phyloP scores from a whole-genome alignment of 2,888 invertebrate genomes.

The Nudaria mundana region DNA sequence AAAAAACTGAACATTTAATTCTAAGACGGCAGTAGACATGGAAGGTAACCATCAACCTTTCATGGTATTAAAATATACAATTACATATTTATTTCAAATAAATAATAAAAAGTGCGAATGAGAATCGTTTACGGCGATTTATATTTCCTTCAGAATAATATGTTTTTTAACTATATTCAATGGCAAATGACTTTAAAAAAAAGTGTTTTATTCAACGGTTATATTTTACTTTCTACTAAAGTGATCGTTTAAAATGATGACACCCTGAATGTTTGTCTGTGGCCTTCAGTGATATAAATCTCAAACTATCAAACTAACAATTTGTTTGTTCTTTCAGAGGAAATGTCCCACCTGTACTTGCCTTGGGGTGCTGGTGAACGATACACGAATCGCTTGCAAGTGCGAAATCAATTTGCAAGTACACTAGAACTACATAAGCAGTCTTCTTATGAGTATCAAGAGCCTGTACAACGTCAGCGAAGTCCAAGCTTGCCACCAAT shows the following conservation, averaged over 20 bases:
- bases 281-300: background rate
- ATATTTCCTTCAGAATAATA: too few relatives aligned
- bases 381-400: conserved; percentile 64
- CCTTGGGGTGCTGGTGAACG: conserved; percentile 86
- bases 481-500: conserved; percentile 87
- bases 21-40: conserved; percentile 56
- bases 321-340: conserved; percentile 82
- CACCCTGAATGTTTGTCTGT: too few relatives aligned
- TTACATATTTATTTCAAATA: too few relatives aligned
- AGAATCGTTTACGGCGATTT: too few relatives aligned
- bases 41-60: conserved; percentile 47
- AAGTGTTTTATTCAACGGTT: too few relatives aligned
- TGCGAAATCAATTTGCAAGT: conserved; percentile 74
- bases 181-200: too few relatives aligned
- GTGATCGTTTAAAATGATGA: too few relatives aligned
- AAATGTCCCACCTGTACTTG: conserved; percentile 88
- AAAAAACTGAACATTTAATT: conserved; percentile 52
- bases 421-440: conserved; percentile 69
- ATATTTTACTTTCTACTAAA: too few relatives aligned
- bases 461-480: conserved; percentile 71
- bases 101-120: too few relatives aligned
- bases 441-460: conserved; percentile 68
- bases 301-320: conserved; percentile 8
- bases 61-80: too few relatives aligned
- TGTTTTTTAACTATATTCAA: too few relatives aligned